These are phyloP conservation scores for Taxidea taxus DNA, from an alignment of 2,113 vertebrate species.

Conservation along the genomic window DNA sequence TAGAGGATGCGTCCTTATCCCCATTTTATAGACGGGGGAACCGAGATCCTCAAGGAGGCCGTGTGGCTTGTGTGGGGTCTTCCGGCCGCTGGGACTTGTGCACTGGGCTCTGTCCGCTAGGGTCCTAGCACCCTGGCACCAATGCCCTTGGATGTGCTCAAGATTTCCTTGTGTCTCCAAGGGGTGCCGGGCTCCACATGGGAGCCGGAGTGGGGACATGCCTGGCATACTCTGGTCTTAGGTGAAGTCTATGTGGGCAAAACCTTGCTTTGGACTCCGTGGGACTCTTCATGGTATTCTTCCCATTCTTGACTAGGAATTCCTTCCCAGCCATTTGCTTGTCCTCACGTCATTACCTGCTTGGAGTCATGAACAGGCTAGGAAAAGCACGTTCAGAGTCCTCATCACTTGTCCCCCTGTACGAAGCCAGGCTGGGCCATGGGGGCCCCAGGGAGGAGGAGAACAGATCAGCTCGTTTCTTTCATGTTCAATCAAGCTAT, in stretches of 20 bases:
- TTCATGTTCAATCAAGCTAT: neutral
- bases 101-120: neutral
- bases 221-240: neutral
- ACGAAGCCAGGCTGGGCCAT: neutral
- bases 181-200: accelerated
- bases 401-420: neutral
- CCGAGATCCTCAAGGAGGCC: neutral
- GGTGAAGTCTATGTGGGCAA: neutral
- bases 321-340: neutral
- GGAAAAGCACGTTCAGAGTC: neutral
- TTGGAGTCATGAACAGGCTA: neutral
- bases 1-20: neutral
- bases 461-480: neutral
- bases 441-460: neutral
- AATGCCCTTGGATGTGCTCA: neutral
- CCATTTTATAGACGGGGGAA: neutral
- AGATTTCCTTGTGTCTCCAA: neutral
- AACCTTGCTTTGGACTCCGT: neutral
- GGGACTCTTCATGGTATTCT: neutral
- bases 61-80: neutral
- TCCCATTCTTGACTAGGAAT: neutral
- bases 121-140: neutral
- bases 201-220: neutral
- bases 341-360: neutral
- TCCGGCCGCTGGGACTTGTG: accelerated